phyloP scores from a whole-genome alignment of 2,888 invertebrate species.

The Seira ritae region DNA sequence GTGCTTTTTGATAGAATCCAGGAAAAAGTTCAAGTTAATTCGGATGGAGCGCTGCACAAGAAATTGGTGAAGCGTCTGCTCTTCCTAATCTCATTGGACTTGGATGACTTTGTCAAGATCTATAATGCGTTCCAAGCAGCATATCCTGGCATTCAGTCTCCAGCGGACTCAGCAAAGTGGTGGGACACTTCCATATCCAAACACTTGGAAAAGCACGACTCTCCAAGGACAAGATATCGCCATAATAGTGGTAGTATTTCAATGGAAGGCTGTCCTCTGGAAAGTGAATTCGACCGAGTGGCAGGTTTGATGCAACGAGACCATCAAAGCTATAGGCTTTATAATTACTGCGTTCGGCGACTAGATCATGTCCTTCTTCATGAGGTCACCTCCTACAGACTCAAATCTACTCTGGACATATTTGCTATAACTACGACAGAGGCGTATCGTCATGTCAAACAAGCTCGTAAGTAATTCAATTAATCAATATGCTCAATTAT shows the following conservation, averaged over 20 bases:
- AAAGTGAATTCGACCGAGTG: not conserved
- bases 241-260: not conserved
- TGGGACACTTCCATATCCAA: conserved; percentile 16
- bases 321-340: not conserved
- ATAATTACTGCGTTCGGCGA: not conserved
- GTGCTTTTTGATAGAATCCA: not conserved
- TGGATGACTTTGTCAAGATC: not conserved
- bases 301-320: not conserved
- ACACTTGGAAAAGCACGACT: not conserved
- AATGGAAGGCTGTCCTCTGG: not conserved
- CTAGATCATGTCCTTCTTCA: not conserved
- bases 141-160: too few relatives aligned
- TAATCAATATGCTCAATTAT: too few relatives aligned
- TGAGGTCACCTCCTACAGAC: conserved; percentile 31
- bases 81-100: not conserved
- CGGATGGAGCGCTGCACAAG: too few relatives aligned
- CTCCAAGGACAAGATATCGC: too few relatives aligned
- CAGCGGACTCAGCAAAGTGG: conserved; percentile 2
- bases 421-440: conserved; percentile 6
- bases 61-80: not conserved
- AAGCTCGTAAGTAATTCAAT: not conserved
- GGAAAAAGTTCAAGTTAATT: too few relatives aligned
- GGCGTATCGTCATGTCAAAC: not conserved
- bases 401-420: conserved; percentile 23
- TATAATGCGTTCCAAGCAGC: not conserved